phyloP scores from a whole-genome alignment of 2,113 vertebrate species.

The Onychorhynchus coronatus region DNA sequence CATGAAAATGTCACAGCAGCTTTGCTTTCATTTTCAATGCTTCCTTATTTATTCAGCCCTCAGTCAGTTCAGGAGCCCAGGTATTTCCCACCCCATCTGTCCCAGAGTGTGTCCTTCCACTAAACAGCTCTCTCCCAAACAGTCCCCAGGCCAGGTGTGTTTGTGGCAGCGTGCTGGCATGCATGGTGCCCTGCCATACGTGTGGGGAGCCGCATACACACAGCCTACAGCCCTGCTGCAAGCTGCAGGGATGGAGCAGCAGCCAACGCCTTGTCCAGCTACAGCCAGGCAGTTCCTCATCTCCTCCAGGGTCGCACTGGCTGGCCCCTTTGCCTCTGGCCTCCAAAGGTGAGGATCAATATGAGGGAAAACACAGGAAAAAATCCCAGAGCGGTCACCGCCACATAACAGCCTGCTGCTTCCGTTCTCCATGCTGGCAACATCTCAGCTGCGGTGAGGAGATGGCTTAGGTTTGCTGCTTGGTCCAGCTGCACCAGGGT shows the following conservation, averaged over 20 bases:
- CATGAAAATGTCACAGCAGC: conserved; percentile 49
- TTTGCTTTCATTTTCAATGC: conserved; percentile 33
- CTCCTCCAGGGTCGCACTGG: fast-evolving
- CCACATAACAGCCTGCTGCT: fast-evolving
- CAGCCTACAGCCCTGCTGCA: not conserved
- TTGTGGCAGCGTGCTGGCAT: fast-evolving
- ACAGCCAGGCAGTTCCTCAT: not conserved
- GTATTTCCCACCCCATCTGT: not conserved
- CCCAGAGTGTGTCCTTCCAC: not conserved
- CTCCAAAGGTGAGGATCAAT: not conserved
- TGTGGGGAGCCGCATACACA: not conserved
- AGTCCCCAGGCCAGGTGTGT: not conserved
- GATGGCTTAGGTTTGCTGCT: not conserved
- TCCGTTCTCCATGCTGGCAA: fast-evolving
- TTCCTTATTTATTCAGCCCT: conserved; percentile 11
- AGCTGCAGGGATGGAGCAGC: not conserved
- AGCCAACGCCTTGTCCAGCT: not conserved
- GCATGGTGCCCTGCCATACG: not conserved
- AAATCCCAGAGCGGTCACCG: not conserved
- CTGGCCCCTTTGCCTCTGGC: not conserved
- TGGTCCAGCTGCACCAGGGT: not conserved
- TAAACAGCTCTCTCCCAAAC: not conserved
- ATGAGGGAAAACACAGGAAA: not conserved
- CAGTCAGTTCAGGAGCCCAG: not conserved
- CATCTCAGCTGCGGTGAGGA: not conserved